A percentile compares a stretch with the other conserved stretches of the same genome.
Evolutionary conservation across 2,113 vertebrate genomes (phyloP).

Genomic region (Colistium nudipinnis): DNA sequence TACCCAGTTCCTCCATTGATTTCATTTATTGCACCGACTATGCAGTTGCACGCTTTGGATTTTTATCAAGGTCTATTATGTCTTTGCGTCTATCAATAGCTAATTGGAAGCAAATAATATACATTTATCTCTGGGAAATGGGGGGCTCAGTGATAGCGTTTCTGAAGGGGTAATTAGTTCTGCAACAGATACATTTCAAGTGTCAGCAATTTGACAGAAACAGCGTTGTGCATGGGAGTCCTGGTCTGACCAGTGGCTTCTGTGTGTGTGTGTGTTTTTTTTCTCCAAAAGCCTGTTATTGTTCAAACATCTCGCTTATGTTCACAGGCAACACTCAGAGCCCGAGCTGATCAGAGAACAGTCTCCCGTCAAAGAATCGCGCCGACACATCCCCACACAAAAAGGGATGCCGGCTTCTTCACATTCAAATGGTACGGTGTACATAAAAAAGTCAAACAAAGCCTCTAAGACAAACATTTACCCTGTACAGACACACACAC

Average conservation of each 20-base stretch:
- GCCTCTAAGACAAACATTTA: constrained; percentile 54
- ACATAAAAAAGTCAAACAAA: constrained; percentile 53
- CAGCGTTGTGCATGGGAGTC: constrained; percentile 45
- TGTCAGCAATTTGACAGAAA: constrained; percentile 68
- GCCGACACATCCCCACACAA: constrained; percentile 37
- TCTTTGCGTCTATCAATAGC: constrained; percentile 6
- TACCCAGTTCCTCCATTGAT: constrained; percentile 1
- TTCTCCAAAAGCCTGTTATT: neutral
- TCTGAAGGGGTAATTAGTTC: constrained; percentile 50
- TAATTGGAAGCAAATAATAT: constrained; percentile 34
- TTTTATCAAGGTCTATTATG: constrained; percentile 11
- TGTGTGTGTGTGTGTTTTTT: no score
- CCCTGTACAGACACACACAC: constrained; percentile 59
- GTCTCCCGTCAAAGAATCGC: constrained; percentile 44
- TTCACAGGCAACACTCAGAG: constrained; percentile 57
- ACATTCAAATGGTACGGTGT: constrained; percentile 70
- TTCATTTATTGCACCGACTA: constrained; percentile 6
- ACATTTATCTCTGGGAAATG: neutral
- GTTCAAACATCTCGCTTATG: constrained; percentile 48
- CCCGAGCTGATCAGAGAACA: constrained; percentile 53
- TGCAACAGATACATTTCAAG: constrained; percentile 74
- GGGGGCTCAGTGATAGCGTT: constrained; percentile 69
- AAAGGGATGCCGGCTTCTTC: constrained; percentile 52
- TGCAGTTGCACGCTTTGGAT: constrained; percentile 12
- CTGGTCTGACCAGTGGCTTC: constrained; percentile 16